Evolutionary conservation across 2,888 invertebrate genomes (phyloP).

Genomic region (Lydus trimaculatus): DNA sequence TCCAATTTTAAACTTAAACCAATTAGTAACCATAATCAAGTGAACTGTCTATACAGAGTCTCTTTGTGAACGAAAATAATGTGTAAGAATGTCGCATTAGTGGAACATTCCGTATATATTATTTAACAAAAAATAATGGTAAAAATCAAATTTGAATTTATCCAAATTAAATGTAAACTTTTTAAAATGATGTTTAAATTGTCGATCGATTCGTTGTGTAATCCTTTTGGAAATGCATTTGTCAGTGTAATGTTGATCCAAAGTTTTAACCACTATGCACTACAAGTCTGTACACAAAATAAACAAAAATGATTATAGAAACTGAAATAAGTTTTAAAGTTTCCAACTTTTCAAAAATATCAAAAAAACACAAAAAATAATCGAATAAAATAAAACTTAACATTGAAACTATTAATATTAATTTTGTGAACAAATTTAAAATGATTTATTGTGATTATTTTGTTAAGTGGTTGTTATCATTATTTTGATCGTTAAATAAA

Average conservation of each 20-base stretch:
- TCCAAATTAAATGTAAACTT: neutral
- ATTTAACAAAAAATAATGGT: too few relatives aligned
- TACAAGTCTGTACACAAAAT: neutral
- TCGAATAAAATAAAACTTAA: neutral
- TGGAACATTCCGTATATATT: too few relatives aligned
- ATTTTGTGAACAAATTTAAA: neutral
- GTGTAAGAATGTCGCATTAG: too few relatives aligned
- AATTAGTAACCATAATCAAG: too few relatives aligned
- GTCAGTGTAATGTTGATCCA: neutral
- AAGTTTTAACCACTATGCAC: neutral
- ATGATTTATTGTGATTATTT: neutral
- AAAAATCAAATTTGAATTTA: too few relatives aligned
- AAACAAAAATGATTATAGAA: neutral
- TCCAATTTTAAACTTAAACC: neutral
- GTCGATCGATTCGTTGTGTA: neutral
- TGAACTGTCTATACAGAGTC: too few relatives aligned
- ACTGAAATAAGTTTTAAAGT: neutral
- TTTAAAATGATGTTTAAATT: neutral
- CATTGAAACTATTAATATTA: neutral
- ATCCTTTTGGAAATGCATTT: neutral
- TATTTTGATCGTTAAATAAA: neutral
- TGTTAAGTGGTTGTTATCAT: slow-evolving; percentile 4
- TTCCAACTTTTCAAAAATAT: neutral
- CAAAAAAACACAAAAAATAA: neutral
- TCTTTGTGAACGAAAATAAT: too few relatives aligned